Evolutionary conservation across 1,140 invertebrate species (phyloP), one percentile per base, ranked within the genome.

Genomic region (Caenorhabditis remanei): DNA sequence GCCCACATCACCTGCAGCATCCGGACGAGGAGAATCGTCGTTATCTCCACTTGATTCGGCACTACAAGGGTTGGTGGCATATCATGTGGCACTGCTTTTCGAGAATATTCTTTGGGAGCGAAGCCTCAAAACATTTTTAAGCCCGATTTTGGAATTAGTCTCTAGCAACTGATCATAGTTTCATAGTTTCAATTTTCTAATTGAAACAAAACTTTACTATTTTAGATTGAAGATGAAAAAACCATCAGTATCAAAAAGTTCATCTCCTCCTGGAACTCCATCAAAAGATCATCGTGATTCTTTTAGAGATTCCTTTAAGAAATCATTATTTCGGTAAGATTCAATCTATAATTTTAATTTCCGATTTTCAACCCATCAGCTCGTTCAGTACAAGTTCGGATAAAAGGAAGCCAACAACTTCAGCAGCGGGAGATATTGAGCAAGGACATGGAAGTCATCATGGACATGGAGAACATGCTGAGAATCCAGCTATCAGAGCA

Each of bases 321-420:
- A 50, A 50, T 53, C 71, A 13, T 11, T 79, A 13, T 79, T 79
- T 24, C 71, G 71, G 71, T 79, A 16, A 48, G 71, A 24, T 79
- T 32, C 32, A 32, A 32, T 32, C 32, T 55, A 46, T n/a, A 16
- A 32, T n/a, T 40, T 63, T 79, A 21, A 67, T 24, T 55, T 24
- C 40, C 43, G 16, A 53, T 21, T 85, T 53, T 53, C 48, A 85
- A 67, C 43, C 4, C 53, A 50, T 79, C 71, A 85, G 63, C 85
- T 58, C 67, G 63, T 53, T 85, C 85, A 75, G 65, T 84, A 40
- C 65, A 83, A 65, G 71, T 79, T 79, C 71, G 71, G 71, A 87
- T 6, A 87, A 87, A 56, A 43, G 86, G 24, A 79, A 71, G 83
- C 55, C 86, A 16, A 79, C 82, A 48, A 79, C 86, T 43, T 84